Percentiles rank a stretch among this genome's conserved stretches.
phyloP scores from a whole-genome alignment of 92 coral and sea anemone species.

The Umimayanthus kanabou region DNA sequence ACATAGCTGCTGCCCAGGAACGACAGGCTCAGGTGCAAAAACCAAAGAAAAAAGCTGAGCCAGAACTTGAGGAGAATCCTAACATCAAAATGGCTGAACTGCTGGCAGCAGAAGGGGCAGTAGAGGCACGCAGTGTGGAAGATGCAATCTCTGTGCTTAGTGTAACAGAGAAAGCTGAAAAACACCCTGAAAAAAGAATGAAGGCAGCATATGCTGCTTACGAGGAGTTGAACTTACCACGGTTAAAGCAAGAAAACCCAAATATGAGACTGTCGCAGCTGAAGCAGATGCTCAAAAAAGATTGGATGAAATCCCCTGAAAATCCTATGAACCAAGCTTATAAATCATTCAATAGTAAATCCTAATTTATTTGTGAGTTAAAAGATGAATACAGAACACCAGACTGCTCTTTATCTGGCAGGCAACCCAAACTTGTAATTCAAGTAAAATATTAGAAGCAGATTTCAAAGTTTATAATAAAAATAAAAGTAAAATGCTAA shows the following conservation, averaged over 20 bases:
- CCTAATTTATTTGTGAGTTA: background rate
- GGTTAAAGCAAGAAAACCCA: slow-evolving; percentile 83
- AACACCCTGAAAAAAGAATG: slow-evolving; percentile 92
- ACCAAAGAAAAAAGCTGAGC: slow-evolving; percentile 53
- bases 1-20: slow-evolving; percentile 47
- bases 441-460: too few species aligned
- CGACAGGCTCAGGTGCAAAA: slow-evolving; percentile 41
- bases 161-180: slow-evolving; percentile 69
- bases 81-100: slow-evolving; percentile 82
- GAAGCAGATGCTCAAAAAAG: slow-evolving; percentile 91
- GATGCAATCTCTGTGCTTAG: slow-evolving; percentile 90
- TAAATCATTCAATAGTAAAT: slow-evolving; percentile 59
- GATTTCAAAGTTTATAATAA: too few species aligned
- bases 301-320: slow-evolving; percentile 98
- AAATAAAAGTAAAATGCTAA: too few species aligned
- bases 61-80: slow-evolving; percentile 85
- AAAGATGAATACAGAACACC: background rate
- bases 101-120: slow-evolving; percentile 85
- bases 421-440: background rate
- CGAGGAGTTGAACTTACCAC: slow-evolving; percentile 87
- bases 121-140: slow-evolving; percentile 93
- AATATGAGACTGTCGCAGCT: slow-evolving; percentile 91
- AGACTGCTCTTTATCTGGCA: background rate
- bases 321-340: slow-evolving; percentile 84
- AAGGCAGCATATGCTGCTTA: slow-evolving; percentile 87